A percentile compares a stretch with the other conserved stretches of the same genome.
These are phyloP conservation scores for Pangasius larnaudii DNA, from an alignment of 2,797 vertebrate species.

Conservation along the genomic window DNA sequence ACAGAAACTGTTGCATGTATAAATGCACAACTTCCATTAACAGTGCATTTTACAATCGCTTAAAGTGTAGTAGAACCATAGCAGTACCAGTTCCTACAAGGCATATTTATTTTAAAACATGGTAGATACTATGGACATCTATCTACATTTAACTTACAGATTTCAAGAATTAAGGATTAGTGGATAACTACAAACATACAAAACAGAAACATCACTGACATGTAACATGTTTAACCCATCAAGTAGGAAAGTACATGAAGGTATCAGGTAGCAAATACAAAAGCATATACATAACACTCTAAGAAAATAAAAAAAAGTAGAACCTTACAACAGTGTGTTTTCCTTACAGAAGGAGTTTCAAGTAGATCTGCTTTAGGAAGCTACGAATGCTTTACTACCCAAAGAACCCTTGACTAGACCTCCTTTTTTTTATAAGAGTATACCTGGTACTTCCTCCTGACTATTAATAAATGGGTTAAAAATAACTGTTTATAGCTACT, in stretches of 20 bases:
- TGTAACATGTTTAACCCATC: slow-evolving; percentile 8
- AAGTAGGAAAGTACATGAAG: neutral
- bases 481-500: neutral
- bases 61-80: neutral
- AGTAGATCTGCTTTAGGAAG: neutral
- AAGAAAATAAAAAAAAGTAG: neutral
- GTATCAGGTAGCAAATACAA: neutral
- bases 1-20: neutral
- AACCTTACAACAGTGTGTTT: neutral
- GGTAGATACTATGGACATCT: neutral
- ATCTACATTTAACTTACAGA: neutral
- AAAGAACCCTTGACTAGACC: neutral
- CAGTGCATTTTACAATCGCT: neutral
- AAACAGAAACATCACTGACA: neutral
- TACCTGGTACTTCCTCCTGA: too few species aligned
- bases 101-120: neutral
- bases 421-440: too few species aligned
- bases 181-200: neutral
- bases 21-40: neutral
- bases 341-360: neutral
- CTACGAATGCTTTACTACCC: neutral
- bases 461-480: too few species aligned
- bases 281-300: neutral
- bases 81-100: neutral
- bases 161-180: neutral